Evolutionary conservation across 2,113 vertebrate genomes (phyloP).

Genomic region (Gymnocephalus cernua): DNA sequence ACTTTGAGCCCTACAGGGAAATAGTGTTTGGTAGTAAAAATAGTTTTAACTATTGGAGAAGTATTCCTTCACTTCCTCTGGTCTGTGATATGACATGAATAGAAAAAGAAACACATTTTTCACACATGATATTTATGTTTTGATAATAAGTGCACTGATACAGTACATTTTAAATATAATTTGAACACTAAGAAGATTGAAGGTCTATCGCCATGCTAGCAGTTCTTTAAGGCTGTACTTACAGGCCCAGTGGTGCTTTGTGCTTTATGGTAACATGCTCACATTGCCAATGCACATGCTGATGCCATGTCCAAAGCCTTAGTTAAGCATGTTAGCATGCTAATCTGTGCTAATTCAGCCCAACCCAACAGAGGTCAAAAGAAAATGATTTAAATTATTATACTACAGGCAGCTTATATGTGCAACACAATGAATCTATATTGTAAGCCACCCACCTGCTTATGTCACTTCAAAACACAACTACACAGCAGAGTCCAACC

Average conservation of each 20-base stretch:
- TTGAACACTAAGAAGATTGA: not conserved
- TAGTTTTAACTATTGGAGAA: not conserved
- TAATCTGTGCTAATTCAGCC: not conserved
- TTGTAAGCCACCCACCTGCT: constrained; percentile 24
- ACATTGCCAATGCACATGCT: not conserved
- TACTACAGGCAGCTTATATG: not conserved
- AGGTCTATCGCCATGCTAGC: not conserved
- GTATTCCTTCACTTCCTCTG: not conserved
- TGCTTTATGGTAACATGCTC: not conserved
- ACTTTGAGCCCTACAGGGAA: not conserved
- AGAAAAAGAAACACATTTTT: not conserved
- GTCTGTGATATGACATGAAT: not conserved
- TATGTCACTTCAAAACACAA: constrained; percentile 4
- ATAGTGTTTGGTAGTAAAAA: not conserved
- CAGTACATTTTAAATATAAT: not conserved
- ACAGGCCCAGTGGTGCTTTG: not conserved
- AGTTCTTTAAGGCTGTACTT: not conserved
- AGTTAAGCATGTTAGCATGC: not conserved
- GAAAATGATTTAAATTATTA: constrained; percentile 17
- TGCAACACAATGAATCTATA: not conserved
- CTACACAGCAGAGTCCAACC: constrained; percentile 29
- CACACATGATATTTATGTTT: not conserved
- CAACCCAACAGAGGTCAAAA: constrained; percentile 22
- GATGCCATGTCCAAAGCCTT: too few relatives aligned
- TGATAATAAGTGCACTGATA: not conserved